Percentiles rank a stretch among this genome's conserved stretches.
phyloP scores from a whole-genome alignment of 2,797 vertebrate genomes.

The Lutjanus campechanus region DNA sequence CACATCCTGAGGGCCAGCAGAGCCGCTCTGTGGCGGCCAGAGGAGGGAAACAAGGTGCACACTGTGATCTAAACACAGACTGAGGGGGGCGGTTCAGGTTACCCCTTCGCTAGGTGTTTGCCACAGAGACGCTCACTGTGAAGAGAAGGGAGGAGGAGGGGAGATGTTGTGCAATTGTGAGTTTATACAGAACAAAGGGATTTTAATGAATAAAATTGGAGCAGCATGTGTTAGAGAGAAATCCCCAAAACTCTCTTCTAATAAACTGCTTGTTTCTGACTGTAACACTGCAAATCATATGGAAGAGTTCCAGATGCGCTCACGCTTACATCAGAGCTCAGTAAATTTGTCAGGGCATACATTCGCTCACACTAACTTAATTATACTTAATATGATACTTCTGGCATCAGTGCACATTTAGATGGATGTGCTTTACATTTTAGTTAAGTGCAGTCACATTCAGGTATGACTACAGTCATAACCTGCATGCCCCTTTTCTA shows the following conservation, averaged over 20 bases:
- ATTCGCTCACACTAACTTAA: slow-evolving; percentile 47
- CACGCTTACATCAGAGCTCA: slow-evolving; percentile 45
- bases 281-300: slow-evolving; percentile 13
- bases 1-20: slow-evolving; percentile 82
- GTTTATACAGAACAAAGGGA: slow-evolving; percentile 47
- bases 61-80: slow-evolving; percentile 81
- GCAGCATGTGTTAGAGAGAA: slow-evolving; percentile 13
- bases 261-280: neutral
- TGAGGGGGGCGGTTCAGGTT: slow-evolving; percentile 65
- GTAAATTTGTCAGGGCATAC: slow-evolving; percentile 17
- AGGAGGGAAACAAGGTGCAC: slow-evolving; percentile 83
- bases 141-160: slow-evolving; percentile 54
- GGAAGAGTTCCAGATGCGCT: slow-evolving; percentile 38
- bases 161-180: slow-evolving; percentile 24
- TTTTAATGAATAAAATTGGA: slow-evolving; percentile 47
- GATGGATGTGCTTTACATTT: slow-evolving; percentile 31
- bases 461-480: slow-evolving; percentile 28
- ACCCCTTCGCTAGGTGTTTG: slow-evolving; percentile 61
- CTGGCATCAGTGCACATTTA: slow-evolving; percentile 28
- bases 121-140: slow-evolving; percentile 80
- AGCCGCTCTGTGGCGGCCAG: slow-evolving; percentile 70
- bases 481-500: slow-evolving; percentile 29
- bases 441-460: slow-evolving; percentile 22
- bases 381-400: slow-evolving; percentile 42
- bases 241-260: slow-evolving; percentile 12